Base-by-base conservation (phyloP, 37 sponge, comb jelly and placozoan genomes). In the Haliclona indistincta region DNA sequence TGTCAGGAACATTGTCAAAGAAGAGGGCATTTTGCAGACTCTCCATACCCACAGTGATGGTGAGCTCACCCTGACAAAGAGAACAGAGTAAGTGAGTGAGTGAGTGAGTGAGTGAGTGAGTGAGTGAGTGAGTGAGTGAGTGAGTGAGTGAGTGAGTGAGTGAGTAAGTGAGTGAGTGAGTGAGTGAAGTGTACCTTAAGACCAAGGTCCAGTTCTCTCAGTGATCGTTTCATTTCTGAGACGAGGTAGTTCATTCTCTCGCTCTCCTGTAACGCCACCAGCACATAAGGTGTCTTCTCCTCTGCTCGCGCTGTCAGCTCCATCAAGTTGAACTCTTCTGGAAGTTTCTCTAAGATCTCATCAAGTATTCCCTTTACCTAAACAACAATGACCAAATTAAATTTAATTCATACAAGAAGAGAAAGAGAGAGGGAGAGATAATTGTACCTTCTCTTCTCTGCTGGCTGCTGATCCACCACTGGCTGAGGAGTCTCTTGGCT, bases 251-350 rank as follows among this genome's bases (percentile, higher is more conserved):
- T 97, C 98, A 97, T 97, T 34, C 98, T 82, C 64, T 97, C 98
- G 68, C 98, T 94, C 64, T 97, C 98, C 81, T 97, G 98, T 79
- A 97, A 89, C 0, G 98, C 98, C 41, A 97, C 98, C 44, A 97
- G 89, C 40, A 93, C 89, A 83, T 95, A 97, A 3, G 98, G 98
- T 32, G 98, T 89, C 74, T 90, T 82, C 62, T 97, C 98, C 74
- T 97, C 98, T 1, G 86, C 91, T 20, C 90, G 61, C 1, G 89
- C 95, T 76, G 82, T 78, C 82, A 97, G 65, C 55, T 97, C 98
- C 43, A 47, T 54, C 72, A 97, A 76, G 72, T 91, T 91, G 80
- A 95, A 97, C 76, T 85, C 88, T 25, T 97, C 98, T 13, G 98
- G 98, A 2, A 97, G 64, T 74, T 92, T 91, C 81, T 97, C 98